These are phyloP conservation scores for Heterotis niloticus DNA, from an alignment of 2,113 vertebrate genomes.

Conservation along the genomic window DNA sequence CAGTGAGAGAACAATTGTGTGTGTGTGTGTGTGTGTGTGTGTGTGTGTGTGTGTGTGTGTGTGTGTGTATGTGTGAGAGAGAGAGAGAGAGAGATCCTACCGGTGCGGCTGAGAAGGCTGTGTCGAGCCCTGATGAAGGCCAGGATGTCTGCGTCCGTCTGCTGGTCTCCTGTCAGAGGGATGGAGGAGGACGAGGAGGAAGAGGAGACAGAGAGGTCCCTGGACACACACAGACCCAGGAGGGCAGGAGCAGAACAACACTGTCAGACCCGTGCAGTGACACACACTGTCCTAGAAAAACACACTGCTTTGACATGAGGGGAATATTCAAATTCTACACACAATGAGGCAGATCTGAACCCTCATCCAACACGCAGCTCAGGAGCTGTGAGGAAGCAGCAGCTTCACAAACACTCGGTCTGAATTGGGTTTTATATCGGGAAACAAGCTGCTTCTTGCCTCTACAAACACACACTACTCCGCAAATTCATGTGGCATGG, in stretches of 20 bases:
- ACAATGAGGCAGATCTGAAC: background rate
- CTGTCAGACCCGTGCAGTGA: background rate
- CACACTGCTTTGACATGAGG: no score
- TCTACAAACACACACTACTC: slow-evolving; percentile 11
- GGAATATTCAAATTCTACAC: no score
- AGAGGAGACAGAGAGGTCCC: slow-evolving; percentile 44
- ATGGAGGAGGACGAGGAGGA: slow-evolving; percentile 59
- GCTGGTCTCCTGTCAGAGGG: slow-evolving; percentile 80
- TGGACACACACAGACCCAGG: slow-evolving; percentile 51
- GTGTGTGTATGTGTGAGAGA: no score
- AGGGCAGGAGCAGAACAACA: background rate
- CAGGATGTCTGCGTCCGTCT: slow-evolving; percentile 81
- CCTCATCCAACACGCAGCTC: no score
- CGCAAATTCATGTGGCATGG: background rate
- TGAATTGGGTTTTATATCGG: background rate
- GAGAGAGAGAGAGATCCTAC: slow-evolving; percentile 53
- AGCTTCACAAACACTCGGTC: background rate
- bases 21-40: slow-evolving; percentile 21
- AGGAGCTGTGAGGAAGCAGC: no score
- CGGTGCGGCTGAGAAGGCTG: slow-evolving; percentile 73
- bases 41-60: no score
- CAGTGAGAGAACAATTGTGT: background rate
- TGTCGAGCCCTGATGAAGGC: slow-evolving; percentile 86
- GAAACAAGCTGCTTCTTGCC: slow-evolving; percentile 1
- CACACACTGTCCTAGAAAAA: background rate